phyloP scores from a whole-genome alignment of 1,140 invertebrate species.

The Arion vulgaris region DNA sequence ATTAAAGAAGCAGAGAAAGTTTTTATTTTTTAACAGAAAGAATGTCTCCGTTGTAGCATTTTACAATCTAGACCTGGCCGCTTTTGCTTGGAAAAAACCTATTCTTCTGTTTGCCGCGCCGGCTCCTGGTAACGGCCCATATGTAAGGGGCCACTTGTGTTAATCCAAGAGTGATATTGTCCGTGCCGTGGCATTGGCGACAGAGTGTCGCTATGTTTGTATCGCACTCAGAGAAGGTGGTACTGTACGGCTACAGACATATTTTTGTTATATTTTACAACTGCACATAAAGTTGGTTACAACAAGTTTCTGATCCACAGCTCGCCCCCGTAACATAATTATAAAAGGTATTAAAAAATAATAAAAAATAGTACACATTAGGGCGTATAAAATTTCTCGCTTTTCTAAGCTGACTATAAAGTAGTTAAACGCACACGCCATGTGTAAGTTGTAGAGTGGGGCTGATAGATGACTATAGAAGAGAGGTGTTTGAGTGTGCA shows the following conservation, averaged over 20 bases:
- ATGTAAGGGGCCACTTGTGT: constrained; percentile 11
- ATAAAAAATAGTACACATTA: neutral
- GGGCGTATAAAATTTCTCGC: neutral
- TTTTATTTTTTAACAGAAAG: too few relatives aligned
- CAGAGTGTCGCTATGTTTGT: constrained; percentile 6
- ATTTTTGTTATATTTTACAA: neutral
- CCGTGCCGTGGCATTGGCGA: neutral
- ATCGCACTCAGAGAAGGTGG: neutral
- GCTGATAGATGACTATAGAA: neutral
- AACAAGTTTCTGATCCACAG: neutral
- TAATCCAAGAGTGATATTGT: constrained; percentile 11
- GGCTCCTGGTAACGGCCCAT: neutral
- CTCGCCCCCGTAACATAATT: neutral
- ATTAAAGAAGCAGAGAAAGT: neutral
- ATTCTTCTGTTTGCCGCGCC: neutral
- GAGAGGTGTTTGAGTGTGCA: neutral
- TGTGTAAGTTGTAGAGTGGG: neutral
- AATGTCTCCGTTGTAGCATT: neutral
- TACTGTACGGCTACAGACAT: neutral
- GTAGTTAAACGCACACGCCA: neutral
- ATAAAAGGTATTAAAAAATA: neutral
- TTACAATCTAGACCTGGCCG: neutral
- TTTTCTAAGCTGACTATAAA: neutral
- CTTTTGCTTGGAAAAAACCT: neutral
- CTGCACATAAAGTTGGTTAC: neutral